These are phyloP conservation scores for Drosophila eohydei DNA, from an alignment of 2,888 invertebrate species.

Conservation along the genomic window DNA sequence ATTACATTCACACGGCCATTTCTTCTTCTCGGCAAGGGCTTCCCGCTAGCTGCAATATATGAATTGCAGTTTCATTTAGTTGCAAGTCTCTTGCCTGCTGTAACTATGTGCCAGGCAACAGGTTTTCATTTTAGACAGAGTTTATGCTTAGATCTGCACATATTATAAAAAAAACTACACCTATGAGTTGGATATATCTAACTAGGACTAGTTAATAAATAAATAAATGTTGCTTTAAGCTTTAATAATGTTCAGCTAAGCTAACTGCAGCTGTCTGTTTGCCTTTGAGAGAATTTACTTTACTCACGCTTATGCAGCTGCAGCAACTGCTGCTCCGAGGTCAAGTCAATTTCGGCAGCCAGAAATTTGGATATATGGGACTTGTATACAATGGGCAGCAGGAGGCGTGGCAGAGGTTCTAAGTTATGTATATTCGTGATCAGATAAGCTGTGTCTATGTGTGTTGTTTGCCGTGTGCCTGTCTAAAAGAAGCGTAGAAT, in stretches of 20 bases:
- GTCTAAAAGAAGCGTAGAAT: too few relatives aligned
- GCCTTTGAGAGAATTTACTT: background rate
- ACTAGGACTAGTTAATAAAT: too few relatives aligned
- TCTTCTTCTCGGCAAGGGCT: background rate
- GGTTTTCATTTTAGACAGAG: background rate
- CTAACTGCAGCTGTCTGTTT: background rate
- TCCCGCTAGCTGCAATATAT: background rate
- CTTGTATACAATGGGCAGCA: too few relatives aligned
- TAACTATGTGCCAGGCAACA: background rate
- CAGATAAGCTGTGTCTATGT: too few relatives aligned
- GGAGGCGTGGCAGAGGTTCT: too few relatives aligned
- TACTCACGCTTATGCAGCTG: background rate
- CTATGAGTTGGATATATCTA: too few relatives aligned
- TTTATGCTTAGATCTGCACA: too few relatives aligned
- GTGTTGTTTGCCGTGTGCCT: too few relatives aligned
- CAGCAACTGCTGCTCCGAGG: background rate
- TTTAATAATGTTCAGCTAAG: background rate
- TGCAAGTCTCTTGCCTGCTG: background rate
- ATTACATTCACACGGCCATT: constrained; percentile 24
- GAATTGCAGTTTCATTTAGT: background rate
- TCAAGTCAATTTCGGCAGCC: background rate
- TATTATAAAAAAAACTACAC: too few relatives aligned
- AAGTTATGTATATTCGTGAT: too few relatives aligned
- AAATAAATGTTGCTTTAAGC: background rate
- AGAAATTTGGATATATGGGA: too few relatives aligned